phyloP scores from a whole-genome alignment of 2,888 invertebrate species.

The Microchrysa polita region DNA sequence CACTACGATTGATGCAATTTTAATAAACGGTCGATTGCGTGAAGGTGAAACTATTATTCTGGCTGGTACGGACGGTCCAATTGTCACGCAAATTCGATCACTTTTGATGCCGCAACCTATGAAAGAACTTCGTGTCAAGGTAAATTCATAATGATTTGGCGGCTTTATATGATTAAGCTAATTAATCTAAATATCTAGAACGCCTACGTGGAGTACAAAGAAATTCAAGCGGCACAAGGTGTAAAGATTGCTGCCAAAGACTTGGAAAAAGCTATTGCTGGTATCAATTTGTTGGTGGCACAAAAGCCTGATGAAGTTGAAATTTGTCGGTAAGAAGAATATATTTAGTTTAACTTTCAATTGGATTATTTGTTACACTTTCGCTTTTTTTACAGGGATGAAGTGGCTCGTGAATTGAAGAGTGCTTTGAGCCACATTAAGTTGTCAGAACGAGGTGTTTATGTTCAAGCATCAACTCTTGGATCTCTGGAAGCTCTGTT shows the following conservation, averaged over 20 bases:
- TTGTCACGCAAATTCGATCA: slow-evolving; percentile 96
- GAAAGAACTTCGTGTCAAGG: slow-evolving; percentile 96
- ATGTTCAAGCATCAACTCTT: slow-evolving; percentile 99
- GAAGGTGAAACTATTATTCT: slow-evolving; percentile 95
- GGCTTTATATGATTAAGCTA: slow-evolving; percentile 7
- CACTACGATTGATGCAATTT: slow-evolving; percentile 98
- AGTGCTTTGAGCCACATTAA: slow-evolving; percentile 93
- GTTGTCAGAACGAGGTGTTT: slow-evolving; percentile 91
- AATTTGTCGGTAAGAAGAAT: slow-evolving; percentile 70
- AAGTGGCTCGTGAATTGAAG: slow-evolving; percentile 87
- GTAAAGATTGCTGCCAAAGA: slow-evolving; percentile 99
- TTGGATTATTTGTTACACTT: slow-evolving; percentile 27
- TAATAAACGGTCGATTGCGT: slow-evolving; percentile 93
- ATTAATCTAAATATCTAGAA: slow-evolving; percentile 68
- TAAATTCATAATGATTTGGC: slow-evolving; percentile 56
- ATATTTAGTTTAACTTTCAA: background rate
- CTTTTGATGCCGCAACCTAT: slow-evolving; percentile 98
- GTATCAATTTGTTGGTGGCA: slow-evolving; percentile 91
- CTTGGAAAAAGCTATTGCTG: slow-evolving; percentile 96
- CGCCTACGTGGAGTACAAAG: slow-evolving; percentile 93
- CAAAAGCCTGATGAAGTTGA: slow-evolving; percentile 95
- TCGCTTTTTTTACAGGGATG: slow-evolving; percentile 70
- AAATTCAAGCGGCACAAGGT: slow-evolving; percentile 95
- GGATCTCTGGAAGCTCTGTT: slow-evolving; percentile 97
- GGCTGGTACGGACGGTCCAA: slow-evolving; percentile 98